Percentiles rank a stretch among this genome's conserved stretches.
These are phyloP conservation scores for Pyrgus malvae DNA, from an alignment of 2,888 invertebrate genomes.

Conservation along the genomic window DNA sequence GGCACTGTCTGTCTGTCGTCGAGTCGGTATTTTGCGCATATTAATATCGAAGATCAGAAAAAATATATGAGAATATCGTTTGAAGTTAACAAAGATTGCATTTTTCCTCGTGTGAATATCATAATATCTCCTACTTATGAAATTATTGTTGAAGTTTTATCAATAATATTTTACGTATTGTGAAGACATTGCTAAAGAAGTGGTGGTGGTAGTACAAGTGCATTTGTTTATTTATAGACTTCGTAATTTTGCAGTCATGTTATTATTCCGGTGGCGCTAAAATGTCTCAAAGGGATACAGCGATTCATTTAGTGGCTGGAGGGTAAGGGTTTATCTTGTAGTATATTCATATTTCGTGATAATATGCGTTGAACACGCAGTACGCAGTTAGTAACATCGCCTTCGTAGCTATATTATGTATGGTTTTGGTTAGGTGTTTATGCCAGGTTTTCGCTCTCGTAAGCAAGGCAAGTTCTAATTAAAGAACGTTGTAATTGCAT, in stretches of 20 bases:
- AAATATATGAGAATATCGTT: neutral
- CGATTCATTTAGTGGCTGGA: constrained; percentile 97
- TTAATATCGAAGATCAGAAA: neutral
- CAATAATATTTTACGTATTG: constrained; percentile 22
- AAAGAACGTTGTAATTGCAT: constrained; percentile 20
- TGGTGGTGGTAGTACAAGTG: constrained; percentile 49
- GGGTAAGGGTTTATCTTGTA: constrained; percentile 86
- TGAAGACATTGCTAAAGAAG: constrained; percentile 45
- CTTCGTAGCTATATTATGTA: neutral
- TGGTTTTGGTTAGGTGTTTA: constrained; percentile 21
- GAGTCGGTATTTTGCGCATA: constrained; percentile 8
- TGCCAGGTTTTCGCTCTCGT: constrained; percentile 15
- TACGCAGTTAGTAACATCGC: constrained; percentile 13
- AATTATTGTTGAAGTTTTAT: no score
- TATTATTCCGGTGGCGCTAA: constrained; percentile 68
- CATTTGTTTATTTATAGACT: constrained; percentile 82
- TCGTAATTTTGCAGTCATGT: constrained; percentile 78
- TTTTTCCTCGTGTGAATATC: neutral
- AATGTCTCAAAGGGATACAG: constrained; percentile 92
- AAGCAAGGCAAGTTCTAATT: constrained; percentile 15
- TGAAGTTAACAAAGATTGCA: neutral
- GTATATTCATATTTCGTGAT: constrained; percentile 16
- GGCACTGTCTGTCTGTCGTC: no score
- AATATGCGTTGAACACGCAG: neutral
- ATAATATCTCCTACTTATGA: no score